Evolutionary conservation across 2,113 vertebrate genomes (phyloP).

Genomic region (Eptesicus fuscus): DNA sequence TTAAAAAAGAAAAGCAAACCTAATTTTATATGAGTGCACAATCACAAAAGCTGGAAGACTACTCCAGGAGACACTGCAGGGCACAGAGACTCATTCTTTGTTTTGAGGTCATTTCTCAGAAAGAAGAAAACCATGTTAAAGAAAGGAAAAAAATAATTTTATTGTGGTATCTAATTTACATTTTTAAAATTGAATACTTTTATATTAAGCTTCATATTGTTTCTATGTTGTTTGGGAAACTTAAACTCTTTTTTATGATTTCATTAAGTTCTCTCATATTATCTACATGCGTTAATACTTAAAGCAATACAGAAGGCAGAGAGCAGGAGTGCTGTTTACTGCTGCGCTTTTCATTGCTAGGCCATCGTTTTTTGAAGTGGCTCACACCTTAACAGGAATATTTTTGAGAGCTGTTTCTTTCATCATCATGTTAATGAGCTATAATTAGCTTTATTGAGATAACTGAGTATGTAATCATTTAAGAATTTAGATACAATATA

Average conservation of each 20-base stretch:
- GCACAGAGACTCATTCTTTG: background rate
- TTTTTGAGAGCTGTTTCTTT: constrained; percentile 19
- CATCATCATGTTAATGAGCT: constrained; percentile 30
- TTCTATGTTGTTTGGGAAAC: background rate
- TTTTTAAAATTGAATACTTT: background rate
- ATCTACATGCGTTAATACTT: background rate
- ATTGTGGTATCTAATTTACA: background rate
- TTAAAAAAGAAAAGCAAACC: background rate
- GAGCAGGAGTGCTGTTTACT: background rate
- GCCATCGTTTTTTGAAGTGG: constrained; percentile 33
- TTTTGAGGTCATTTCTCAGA: background rate
- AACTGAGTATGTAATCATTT: background rate
- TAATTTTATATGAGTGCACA: background rate
- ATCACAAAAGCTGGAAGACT: background rate
- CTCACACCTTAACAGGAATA: background rate
- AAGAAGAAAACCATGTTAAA: background rate
- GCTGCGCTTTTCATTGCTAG: constrained; percentile 49
- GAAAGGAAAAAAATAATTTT: background rate
- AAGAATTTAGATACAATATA: background rate
- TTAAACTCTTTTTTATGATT: background rate
- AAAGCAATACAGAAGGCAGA: background rate
- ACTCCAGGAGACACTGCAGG: background rate
- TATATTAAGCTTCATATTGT: background rate
- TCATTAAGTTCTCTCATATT: background rate
- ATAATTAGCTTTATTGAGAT: constrained; percentile 44